Conservation (phyloP, 2,113 vertebrate genomes). For the Cyphomyrus discorhynchus region DNA sequence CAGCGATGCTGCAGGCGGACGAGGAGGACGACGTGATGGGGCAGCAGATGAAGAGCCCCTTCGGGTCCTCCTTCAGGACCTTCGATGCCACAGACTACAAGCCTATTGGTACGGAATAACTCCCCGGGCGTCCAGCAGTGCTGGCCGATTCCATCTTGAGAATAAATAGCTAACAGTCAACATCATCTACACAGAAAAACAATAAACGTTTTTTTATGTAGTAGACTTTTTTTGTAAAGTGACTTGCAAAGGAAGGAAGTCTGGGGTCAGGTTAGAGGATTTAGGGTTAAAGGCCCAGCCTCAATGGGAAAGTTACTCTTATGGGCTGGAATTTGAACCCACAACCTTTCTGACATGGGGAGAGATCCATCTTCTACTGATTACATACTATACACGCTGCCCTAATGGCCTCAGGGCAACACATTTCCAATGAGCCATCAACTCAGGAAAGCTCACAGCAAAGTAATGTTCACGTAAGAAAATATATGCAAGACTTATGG, state of each 20-base stretch:
- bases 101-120: conserved; percentile 76
- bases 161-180: background rate
- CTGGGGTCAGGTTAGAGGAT: background rate
- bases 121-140: background rate
- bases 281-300: background rate
- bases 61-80: conserved; percentile 96
- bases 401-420: background rate
- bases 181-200: background rate
- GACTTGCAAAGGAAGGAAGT: background rate
- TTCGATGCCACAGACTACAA: conserved; percentile 99
- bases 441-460: background rate
- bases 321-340: background rate
- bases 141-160: background rate
- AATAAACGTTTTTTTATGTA: background rate
- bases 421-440: background rate
- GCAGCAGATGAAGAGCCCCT: conserved; percentile 96
- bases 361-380: background rate
- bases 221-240: background rate
- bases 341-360: background rate
- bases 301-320: background rate
- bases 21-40: conserved; percentile 96
- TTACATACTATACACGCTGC: background rate
- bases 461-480: background rate
- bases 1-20: conserved; percentile 96
- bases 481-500: background rate